Evolutionary conservation across 1,140 invertebrate genomes (phyloP).

Genomic region (Geopemphigus sp.): DNA sequence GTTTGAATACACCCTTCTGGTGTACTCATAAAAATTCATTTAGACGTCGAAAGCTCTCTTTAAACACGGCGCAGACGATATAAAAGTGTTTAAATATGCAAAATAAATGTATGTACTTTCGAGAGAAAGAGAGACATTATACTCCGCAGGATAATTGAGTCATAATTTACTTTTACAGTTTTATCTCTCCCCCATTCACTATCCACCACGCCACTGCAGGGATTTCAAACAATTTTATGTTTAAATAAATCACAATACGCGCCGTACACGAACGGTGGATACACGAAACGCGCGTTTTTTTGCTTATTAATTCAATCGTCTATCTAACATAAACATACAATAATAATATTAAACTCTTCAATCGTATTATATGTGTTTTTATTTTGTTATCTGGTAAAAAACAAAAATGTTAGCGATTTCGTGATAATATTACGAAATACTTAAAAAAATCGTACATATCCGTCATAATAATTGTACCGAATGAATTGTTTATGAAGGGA

Average conservation of each 20-base stretch:
- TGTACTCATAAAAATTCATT: constrained; percentile 29
- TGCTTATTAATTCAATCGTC: neutral
- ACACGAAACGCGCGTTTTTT: too few species aligned
- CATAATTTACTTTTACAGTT: constrained; percentile 32
- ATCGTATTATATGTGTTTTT: too few species aligned
- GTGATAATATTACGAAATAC: too few species aligned
- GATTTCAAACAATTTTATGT: neutral
- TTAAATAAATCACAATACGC: neutral
- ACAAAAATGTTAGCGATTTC: too few species aligned
- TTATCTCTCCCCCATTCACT: neutral
- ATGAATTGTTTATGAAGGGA: too few species aligned
- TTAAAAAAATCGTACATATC: too few species aligned
- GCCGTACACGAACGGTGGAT: too few species aligned
- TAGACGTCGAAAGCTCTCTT: constrained; percentile 16
- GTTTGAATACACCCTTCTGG: neutral
- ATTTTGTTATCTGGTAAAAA: too few species aligned
- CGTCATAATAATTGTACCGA: too few species aligned
- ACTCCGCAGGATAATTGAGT: constrained; percentile 25
- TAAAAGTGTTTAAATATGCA: constrained; percentile 37
- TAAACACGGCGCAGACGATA: constrained; percentile 20
- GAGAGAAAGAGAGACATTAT: neutral
- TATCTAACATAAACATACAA: neutral
- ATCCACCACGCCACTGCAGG: neutral
- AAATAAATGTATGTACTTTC: constrained; percentile 20
- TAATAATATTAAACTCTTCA: too few species aligned